A percentile compares a stretch with the other conserved stretches of the same genome.
These are phyloP conservation scores for Anarhynchus alexandrinus DNA, from an alignment of 2,113 vertebrate species.

Conservation along the genomic window DNA sequence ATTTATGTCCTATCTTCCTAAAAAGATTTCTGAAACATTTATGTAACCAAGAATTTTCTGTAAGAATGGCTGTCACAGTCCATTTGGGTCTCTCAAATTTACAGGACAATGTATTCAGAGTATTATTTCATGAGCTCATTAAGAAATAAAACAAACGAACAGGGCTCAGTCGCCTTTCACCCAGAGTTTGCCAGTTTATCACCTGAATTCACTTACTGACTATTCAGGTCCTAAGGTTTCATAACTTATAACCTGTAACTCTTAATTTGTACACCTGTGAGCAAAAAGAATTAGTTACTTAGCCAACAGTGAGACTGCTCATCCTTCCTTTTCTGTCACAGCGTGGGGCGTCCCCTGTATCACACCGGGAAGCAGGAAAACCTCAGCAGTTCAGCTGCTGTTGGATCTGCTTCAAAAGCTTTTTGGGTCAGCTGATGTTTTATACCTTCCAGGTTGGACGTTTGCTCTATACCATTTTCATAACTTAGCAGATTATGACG, in stretches of 20 bases:
- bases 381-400: background rate
- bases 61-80: background rate
- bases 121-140: background rate
- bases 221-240: background rate
- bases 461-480: background rate
- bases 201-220: background rate
- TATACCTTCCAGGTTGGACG: background rate
- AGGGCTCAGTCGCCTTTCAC: background rate
- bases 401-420: background rate
- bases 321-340: background rate
- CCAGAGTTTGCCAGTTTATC: background rate
- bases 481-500: background rate
- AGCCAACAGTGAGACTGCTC: background rate
- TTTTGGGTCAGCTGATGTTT: background rate
- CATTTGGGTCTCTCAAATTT: background rate
- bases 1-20: background rate
- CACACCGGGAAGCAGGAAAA: background rate
- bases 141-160: background rate
- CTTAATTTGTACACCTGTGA: background rate
- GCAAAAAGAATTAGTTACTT: background rate
- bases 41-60: background rate
- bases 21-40: background rate
- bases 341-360: accelerated
- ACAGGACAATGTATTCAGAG: background rate
- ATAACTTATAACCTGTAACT: background rate